phyloP scores from a whole-genome alignment of 2,113 vertebrate species.

The Sula dactylatra region DNA sequence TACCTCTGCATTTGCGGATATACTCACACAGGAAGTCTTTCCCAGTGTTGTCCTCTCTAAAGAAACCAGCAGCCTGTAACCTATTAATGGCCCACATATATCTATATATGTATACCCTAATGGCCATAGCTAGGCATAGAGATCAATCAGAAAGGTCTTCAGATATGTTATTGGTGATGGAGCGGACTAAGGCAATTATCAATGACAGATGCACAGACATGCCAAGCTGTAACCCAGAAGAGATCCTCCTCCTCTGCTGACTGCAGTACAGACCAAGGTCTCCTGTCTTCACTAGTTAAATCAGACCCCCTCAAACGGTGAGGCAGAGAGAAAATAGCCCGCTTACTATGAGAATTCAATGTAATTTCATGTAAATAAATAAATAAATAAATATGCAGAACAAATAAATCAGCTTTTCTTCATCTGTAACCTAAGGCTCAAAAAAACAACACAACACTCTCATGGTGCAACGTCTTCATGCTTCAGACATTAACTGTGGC shows the following conservation, averaged over 20 bases:
- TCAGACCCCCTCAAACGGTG: neutral
- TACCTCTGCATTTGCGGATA: neutral
- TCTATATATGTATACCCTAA: neutral
- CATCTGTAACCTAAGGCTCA: neutral
- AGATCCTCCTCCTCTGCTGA: neutral
- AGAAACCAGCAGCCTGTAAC: neutral
- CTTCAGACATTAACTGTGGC: neutral
- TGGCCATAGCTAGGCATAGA: neutral
- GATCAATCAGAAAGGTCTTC: neutral
- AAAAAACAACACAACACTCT: neutral
- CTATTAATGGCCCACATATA: neutral
- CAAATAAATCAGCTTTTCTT: neutral
- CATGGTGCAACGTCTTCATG: neutral
- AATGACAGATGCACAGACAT: neutral
- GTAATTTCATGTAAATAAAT: neutral
- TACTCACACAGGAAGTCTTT: rapidly evolving
- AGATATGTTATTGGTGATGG: rapidly evolving
- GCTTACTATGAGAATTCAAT: neutral
- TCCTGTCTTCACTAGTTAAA: neutral
- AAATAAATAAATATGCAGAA: neutral
- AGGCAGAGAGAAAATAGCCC: neutral
- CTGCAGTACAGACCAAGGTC: neutral
- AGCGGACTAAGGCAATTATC: neutral
- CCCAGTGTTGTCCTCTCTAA: neutral
- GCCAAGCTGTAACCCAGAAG: neutral